These are phyloP conservation scores for Campylomormyrus tamandua DNA, from an alignment of 2,113 vertebrate species.

Conservation along the genomic window DNA sequence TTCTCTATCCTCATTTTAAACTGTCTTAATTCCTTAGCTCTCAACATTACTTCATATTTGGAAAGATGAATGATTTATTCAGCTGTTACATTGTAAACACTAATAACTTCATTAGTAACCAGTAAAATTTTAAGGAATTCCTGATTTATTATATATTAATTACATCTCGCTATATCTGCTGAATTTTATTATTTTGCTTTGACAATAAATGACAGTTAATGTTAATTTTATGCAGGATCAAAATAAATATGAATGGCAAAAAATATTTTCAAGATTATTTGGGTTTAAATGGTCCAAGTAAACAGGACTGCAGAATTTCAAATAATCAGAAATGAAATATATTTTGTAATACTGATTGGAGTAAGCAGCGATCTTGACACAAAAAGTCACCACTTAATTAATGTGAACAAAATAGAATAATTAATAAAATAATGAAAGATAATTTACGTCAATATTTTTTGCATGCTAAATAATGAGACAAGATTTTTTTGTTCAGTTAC, in stretches of 20 bases:
- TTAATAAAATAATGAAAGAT: background rate
- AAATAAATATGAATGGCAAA: background rate
- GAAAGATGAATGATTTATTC: background rate
- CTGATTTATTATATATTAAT: background rate
- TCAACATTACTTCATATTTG: background rate
- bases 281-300: background rate
- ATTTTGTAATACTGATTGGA: background rate
- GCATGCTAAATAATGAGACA: background rate
- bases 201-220: background rate
- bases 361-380: background rate
- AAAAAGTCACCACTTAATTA: background rate
- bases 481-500: background rate
- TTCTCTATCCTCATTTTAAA: background rate
- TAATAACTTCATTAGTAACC: background rate
- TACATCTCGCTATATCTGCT: background rate
- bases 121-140: background rate
- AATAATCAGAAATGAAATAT: background rate
- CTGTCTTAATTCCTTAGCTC: background rate
- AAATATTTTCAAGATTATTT: background rate
- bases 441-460: background rate
- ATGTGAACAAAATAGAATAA: background rate
- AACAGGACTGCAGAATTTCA: background rate
- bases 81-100: background rate
- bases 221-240: background rate
- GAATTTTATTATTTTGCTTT: background rate